phyloP scores from a whole-genome alignment of 2,113 vertebrate genomes.

The Silurus asotus region DNA sequence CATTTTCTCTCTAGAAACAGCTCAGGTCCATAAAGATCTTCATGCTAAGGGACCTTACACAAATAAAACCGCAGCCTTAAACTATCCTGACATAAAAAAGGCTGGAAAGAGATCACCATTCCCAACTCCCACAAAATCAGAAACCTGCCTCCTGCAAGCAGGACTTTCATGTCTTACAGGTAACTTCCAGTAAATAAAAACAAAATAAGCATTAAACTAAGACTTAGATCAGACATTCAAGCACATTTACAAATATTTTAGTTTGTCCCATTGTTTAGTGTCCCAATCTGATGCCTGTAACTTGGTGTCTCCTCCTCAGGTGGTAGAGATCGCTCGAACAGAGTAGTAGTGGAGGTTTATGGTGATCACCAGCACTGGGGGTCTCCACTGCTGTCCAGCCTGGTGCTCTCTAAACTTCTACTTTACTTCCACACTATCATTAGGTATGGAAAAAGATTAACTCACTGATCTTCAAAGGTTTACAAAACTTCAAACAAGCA shows the following conservation, averaged over 20 bases:
- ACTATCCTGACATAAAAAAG: conserved; percentile 31
- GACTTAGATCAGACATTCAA: background rate
- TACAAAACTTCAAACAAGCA: background rate
- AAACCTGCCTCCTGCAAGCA: conserved; percentile 71
- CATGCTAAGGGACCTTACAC: conserved; percentile 50
- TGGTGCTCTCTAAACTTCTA: conserved; percentile 75
- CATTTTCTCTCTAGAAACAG: conserved; percentile 59
- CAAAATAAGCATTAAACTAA: background rate
- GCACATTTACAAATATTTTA: background rate
- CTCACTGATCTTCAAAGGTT: background rate
- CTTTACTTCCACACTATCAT: conserved; percentile 80
- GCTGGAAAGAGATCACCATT: conserved; percentile 60
- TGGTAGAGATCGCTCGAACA: conserved; percentile 78
- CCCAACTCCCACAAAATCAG: conserved; percentile 69
- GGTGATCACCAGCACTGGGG: conserved; percentile 75
- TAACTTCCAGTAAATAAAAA: conserved; percentile 48
- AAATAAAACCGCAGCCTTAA: conserved; percentile 29
- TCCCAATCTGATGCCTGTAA: background rate
- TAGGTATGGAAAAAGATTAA: conserved; percentile 70
- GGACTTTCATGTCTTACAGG: conserved; percentile 84
- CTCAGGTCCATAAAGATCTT: conserved; percentile 36
- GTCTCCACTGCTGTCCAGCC: conserved; percentile 68
- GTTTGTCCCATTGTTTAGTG: background rate
- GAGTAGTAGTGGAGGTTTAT: conserved; percentile 82
- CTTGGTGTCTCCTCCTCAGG: conserved; percentile 69